Base-by-base conservation (phyloP, 2,797 vertebrate genomes). In the Tokudaia muenninki region DNA sequence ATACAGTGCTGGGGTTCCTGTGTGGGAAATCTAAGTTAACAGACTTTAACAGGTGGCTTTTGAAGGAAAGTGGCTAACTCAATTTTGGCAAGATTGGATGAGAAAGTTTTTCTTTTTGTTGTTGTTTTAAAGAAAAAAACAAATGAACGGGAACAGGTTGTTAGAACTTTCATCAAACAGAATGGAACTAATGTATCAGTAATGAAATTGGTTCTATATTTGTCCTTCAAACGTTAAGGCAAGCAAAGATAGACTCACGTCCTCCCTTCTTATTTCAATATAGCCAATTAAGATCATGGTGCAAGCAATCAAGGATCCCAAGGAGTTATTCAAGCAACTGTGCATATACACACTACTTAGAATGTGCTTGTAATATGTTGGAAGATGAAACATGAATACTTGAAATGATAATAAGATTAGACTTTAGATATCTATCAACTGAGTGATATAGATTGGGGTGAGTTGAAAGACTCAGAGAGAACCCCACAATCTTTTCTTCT, bases 61-160 rank as follows among this genome's bases (percentile, higher is more conserved):
- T 65, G 47, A 37, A 88, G 47, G 24, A 92, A 90, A 92, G 83
- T 8, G 2, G 29, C 14, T 63, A 81, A 67, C 65, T 61, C 11
- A 67, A 13, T 93, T 94, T 89, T 72, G 17, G 50, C 74, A 95
- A 94, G 55, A 87, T 63, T 94, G 77, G 83, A 70, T 72, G 52
- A 50, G 10, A 89, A 89, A 37, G 44, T 8, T n/a, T 70, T n/a
- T 70, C 34, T 70, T 70, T 8, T 70, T n/a, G 67, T 13, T 90
- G 44, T 37, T 61, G n/a, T 55, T 2, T 13, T n/a, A 13, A 22
- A 19, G 44, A 75, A 44, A 13, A 61, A 37, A 89, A n/a, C 47
- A 55, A 90, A 82, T 34, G 44, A 84, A 63, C 16, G 31, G n/a
- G 24, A 41, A 34, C 10, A 63, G 29, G 8, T 44, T 50, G 31